Evolutionary conservation across 1,140 invertebrate species (phyloP).

Genomic region (Drosophila jambulina): DNA sequence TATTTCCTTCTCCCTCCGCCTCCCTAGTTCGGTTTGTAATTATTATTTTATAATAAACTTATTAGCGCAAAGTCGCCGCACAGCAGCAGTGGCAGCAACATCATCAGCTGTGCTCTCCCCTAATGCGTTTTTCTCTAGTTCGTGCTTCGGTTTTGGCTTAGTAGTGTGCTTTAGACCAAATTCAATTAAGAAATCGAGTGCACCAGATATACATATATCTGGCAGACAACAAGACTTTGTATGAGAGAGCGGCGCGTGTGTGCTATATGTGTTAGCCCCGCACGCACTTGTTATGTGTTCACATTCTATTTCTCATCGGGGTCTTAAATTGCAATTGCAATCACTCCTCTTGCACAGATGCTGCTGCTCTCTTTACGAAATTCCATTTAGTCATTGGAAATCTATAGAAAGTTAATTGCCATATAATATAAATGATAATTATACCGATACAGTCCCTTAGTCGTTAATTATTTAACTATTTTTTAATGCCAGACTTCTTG

Average conservation of each 20-base stretch:
- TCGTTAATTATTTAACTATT: not conserved
- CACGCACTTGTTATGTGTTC: constrained; percentile 67
- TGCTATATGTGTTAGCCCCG: constrained; percentile 36
- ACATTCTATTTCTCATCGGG: constrained; percentile 79
- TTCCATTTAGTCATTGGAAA: constrained; percentile 12
- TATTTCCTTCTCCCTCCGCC: constrained; percentile 43
- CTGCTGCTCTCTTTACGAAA: constrained; percentile 16
- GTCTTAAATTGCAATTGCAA: constrained; percentile 39
- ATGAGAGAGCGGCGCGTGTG: constrained; percentile 27
- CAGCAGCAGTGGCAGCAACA: not conserved
- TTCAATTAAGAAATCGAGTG: constrained; percentile 78
- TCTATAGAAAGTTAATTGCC: constrained; percentile 27
- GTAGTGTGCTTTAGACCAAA: constrained; percentile 55
- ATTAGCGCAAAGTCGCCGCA: constrained; percentile 56
- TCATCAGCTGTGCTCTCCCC: constrained; percentile 24
- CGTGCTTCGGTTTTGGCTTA: constrained; percentile 32
- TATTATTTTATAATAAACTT: constrained; percentile 83
- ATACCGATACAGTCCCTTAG: not conserved
- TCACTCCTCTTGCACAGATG: not conserved
- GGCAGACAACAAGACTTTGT: not conserved
- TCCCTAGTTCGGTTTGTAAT: constrained; percentile 57
- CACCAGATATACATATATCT: constrained; percentile 8
- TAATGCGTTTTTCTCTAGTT: constrained; percentile 54
- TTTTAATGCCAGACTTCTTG: too few species aligned
- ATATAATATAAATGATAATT: not conserved